Evolutionary conservation across 1,140 invertebrate genomes (phyloP).

Genomic region (Pogonus chalceus): DNA sequence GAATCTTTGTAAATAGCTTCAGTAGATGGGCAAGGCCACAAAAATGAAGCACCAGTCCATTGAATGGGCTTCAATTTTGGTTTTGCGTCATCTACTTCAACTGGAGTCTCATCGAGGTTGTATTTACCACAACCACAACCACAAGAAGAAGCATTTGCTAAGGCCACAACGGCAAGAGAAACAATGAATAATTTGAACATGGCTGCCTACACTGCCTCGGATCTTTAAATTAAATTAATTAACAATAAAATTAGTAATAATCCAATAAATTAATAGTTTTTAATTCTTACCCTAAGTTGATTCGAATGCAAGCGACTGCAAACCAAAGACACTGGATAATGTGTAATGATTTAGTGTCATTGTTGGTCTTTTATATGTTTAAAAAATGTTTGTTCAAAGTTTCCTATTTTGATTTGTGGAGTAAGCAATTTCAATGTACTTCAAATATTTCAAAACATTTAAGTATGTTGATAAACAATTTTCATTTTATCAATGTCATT

Average conservation of each 20-base stretch:
- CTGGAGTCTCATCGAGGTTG: not conserved
- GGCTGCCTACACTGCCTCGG: not conserved
- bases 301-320: too few species aligned
- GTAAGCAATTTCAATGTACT: too few species aligned
- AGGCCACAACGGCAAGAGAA: not conserved
- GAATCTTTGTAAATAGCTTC: constrained; percentile 46
- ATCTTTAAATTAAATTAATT: not conserved
- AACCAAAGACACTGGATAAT: too few species aligned
- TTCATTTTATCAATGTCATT: too few species aligned
- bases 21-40: constrained; percentile 46
- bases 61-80: not conserved
- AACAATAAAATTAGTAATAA: not conserved
- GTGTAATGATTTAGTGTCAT: too few species aligned
- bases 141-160: constrained; percentile 14
- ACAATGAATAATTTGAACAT: not conserved
- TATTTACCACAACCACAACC: constrained; percentile 5
- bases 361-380: too few species aligned
- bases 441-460: too few species aligned
- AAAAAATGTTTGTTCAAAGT: too few species aligned
- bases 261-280: not conserved
- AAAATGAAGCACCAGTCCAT: constrained; percentile 39
- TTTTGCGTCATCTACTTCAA: not conserved
- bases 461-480: too few species aligned
- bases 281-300: too few species aligned
- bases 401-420: too few species aligned